Conservation (phyloP, 2,113 vertebrate species). For the Dicerorhinus sumatrensis region DNA sequence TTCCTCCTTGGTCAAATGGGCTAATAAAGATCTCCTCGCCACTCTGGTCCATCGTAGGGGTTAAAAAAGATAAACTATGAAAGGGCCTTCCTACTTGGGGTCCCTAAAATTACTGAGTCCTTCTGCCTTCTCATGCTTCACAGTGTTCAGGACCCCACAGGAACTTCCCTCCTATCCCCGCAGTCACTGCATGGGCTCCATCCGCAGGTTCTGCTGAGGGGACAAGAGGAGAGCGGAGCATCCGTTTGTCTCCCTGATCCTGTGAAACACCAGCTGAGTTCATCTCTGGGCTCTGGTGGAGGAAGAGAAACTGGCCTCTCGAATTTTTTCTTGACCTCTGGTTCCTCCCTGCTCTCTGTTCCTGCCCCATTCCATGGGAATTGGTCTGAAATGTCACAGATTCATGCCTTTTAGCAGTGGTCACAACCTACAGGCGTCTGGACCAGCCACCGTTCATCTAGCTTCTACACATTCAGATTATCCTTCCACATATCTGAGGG, state of each 20-base stretch:
- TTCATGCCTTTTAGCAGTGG: not conserved
- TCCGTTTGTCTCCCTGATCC: not conserved
- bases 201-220: not conserved
- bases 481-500: not conserved
- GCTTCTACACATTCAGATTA: not conserved
- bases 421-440: not conserved
- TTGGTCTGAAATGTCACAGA: not conserved
- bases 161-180: not conserved
- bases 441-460: not conserved
- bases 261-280: not conserved
- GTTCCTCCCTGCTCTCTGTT: slow-evolving; percentile 10
- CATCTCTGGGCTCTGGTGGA: not conserved
- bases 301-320: slow-evolving; percentile 20
- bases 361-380: not conserved
- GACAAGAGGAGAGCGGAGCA: rapidly evolving
- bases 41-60: not conserved
- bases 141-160: not conserved
- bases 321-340: slow-evolving; percentile 26
- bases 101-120: not conserved
- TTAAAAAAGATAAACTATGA: not conserved
- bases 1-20: not conserved
- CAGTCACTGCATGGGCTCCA: not conserved
- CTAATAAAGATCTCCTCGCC: not conserved
- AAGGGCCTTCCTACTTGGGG: not conserved
- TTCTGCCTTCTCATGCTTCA: not conserved